Evolutionary conservation across 2,797 vertebrate species (phyloP).

Genomic region (Masticophis lateralis): DNA sequence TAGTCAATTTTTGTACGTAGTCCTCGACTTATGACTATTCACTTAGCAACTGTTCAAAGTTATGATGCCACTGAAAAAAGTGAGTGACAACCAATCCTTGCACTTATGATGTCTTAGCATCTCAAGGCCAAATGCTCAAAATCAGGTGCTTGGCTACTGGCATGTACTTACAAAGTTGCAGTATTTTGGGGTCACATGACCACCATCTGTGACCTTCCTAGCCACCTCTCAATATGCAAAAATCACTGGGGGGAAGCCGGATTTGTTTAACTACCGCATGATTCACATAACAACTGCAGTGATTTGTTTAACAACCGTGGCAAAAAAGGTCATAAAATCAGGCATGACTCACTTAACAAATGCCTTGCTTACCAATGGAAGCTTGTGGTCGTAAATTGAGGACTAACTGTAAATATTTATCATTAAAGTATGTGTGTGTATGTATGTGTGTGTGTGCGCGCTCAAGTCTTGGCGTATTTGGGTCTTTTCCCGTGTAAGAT

Average conservation of each 20-base stretch:
- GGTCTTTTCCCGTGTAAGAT: too few species aligned
- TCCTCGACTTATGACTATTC: not conserved
- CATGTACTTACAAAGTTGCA: not conserved
- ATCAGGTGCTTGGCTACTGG: not conserved
- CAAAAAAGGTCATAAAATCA: not conserved
- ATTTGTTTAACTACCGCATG: not conserved
- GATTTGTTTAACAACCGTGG: not conserved
- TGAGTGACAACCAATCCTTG: not conserved
- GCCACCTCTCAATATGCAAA: not conserved
- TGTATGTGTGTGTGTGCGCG: too few species aligned
- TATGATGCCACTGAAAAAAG: not conserved
- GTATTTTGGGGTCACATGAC: not conserved
- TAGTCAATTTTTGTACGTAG: not conserved
- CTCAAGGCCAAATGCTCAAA: not conserved
- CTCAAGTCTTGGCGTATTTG: too few species aligned
- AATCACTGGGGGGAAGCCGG: not conserved
- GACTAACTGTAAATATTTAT: too few species aligned
- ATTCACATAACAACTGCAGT: not conserved
- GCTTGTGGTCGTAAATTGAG: too few species aligned
- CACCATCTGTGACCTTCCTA: not conserved
- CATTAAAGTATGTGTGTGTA: too few species aligned
- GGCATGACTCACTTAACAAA: not conserved
- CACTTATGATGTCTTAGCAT: not conserved
- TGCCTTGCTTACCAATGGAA: too few species aligned
- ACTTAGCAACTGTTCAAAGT: not conserved